phyloP scores from a whole-genome alignment of 2,113 vertebrate species.

The Sitta europaea region DNA sequence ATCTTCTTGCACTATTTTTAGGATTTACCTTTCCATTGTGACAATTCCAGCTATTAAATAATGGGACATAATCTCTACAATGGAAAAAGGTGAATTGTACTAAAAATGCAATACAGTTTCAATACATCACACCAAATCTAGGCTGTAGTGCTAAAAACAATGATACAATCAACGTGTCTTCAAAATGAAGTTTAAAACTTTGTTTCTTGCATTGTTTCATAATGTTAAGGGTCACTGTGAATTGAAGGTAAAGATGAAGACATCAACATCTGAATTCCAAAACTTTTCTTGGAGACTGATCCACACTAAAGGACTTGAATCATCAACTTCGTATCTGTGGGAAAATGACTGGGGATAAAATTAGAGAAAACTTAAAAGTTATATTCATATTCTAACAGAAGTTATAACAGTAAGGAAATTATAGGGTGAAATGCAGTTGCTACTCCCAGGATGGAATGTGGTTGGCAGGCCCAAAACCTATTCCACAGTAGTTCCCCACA shows the following conservation, averaged over 20 bases:
- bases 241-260: background rate
- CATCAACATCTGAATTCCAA: background rate
- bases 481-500: background rate
- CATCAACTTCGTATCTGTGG: background rate
- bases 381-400: background rate
- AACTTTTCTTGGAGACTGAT: background rate
- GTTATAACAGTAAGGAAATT: background rate
- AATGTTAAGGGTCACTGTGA: background rate
- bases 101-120: background rate
- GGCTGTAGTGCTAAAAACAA: background rate
- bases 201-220: background rate
- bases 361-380: background rate
- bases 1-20: background rate
- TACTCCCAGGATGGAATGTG: background rate
- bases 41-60: background rate
- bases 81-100: background rate
- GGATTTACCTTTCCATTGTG: background rate
- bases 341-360: background rate
- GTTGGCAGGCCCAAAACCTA: background rate
- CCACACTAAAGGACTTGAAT: background rate
- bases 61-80: background rate
- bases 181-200: background rate
- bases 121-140: background rate
- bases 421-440: background rate
- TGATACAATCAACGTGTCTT: background rate